Base-by-base conservation (phyloP, 1,140 invertebrate genomes). In the Achatina immaculata region DNA sequence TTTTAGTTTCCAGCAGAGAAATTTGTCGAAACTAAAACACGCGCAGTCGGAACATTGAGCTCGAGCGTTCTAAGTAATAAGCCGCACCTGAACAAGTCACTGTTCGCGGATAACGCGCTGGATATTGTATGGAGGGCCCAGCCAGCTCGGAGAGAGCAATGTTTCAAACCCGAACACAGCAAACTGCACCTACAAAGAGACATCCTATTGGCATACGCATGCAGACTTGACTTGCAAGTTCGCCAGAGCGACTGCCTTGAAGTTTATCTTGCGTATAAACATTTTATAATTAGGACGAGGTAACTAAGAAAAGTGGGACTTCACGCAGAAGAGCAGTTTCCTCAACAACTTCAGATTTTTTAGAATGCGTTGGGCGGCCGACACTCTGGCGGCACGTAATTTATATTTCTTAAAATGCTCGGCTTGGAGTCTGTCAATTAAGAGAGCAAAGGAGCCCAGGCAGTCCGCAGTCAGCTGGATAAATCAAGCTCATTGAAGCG, bases 211-310 rank as follows among this genome's bases (percentile, higher is more conserved):
- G 21, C 21, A 21, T 14, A 55, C 16, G 48, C 4, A 55, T 21
- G 24, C 16, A 55, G 3, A 21, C 16, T 21, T 55, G 7, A 55
- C 48, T n/a, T n/a, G n/a, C 4, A 24, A 21, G 48, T 21, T 19
- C 3, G 24, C 7, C 6, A 55, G 48, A 19, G 16, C 24, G 48
- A 14, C 48, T 55, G 48, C 48, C 16, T 24, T 55, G 3, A 7
- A 21, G 48, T 21, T 21, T 55, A 62, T 31, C 6, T 62, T 62
- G 28, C 31, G 3, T 31, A 62, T 62, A 62, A 62, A 62, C n/a
- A 34, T 31, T 62, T 62, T 62, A 31, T 62, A 62, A 62, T 62
- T 62, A 28, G 58, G 58, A 62, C n/a, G n/a, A n/a, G n/a, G 58
- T 1, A 2, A 28, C 4, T 14, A 31, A 62, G n/a, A 62, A n/a